Evolutionary conservation across 92 coral and sea anemone species (phyloP).

Genomic region (Heteractis magnifica): DNA sequence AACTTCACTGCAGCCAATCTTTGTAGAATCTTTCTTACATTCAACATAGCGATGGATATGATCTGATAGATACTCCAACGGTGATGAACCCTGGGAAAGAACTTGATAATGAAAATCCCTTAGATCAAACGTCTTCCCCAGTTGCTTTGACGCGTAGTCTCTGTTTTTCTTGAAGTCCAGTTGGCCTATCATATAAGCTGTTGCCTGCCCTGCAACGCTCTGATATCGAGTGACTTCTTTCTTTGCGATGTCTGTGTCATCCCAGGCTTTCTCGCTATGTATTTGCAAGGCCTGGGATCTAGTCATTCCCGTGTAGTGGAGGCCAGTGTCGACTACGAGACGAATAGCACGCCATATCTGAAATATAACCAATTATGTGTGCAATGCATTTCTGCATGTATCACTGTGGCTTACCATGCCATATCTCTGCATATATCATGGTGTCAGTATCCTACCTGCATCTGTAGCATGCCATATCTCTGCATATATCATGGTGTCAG

Average conservation of each 20-base stretch:
- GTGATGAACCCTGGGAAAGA: constrained; percentile 19
- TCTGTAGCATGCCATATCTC: constrained; percentile 89
- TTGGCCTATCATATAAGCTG: constrained; percentile 81
- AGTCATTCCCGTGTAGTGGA: constrained; percentile 68
- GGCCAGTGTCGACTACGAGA: constrained; percentile 64
- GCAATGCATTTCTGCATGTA: not conserved
- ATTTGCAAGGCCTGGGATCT: constrained; percentile 58
- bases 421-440: not conserved
- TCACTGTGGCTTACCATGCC: not conserved
- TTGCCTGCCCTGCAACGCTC: constrained; percentile 83
- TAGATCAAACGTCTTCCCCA: constrained; percentile 53
- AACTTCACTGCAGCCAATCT: constrained; percentile 7
- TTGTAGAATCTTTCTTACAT: constrained; percentile 7
- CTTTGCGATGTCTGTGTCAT: constrained; percentile 56
- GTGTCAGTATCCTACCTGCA: constrained; percentile 20
- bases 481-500: constrained; percentile 41
- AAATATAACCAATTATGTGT: not conserved
- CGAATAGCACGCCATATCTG: constrained; percentile 70
- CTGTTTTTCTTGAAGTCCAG: constrained; percentile 57
- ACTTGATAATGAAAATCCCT: constrained; percentile 75
- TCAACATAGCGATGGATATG: constrained; percentile 19
- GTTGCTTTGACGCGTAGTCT: constrained; percentile 32
- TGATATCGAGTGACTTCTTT: constrained; percentile 86
- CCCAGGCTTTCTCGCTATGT: constrained; percentile 67
- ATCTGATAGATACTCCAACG: constrained; percentile 18